Base-by-base conservation (phyloP, 2,113 vertebrate species). In the Piaya cayana region DNA sequence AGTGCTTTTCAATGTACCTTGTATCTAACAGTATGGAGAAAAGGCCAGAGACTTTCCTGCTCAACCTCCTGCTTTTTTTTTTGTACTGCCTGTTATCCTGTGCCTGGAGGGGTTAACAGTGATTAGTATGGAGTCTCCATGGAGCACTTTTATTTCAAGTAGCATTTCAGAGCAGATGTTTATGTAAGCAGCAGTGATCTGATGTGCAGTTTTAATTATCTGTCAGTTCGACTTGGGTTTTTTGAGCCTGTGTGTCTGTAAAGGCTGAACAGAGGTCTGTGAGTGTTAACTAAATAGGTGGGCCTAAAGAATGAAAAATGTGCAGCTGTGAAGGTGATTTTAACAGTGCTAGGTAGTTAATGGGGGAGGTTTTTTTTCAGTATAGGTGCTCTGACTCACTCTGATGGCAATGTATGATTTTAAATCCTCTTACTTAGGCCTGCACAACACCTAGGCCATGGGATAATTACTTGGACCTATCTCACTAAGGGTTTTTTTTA, bases 201-300 rank as follows among this genome's bases (percentile, higher is more conserved):
- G 56, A 84, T 77, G 43, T 74, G 70, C 63, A 59, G 36, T 94
- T 95, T 92, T 72, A 91, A 85, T 82, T 87, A 71, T 86, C 93
- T 93, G 60, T 70, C 82, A 88, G 25, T 87, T 92, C 62, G 93
- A 26, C 43, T 83, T 83, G n/a, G 49, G 53, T 92, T 88, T 86
- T 76, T 80, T 80, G 29, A 88, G 25, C 37, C 30, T 52, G 3
- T 63, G 17, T 86, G 36, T 21, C 30, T 78, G 4, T 45, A 52
- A 71, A 92, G 23, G 34, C 68, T 80, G 37, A 90, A 76, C 32
- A 87, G 55, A 94, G 9, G 27, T 53, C 25, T 86, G 42, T 68
- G 45, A 62, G 55, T 16, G 5, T 64, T 79, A 69, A 71, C 43
- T 71, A 77, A 82, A 76, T 2, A 82, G 27, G 36, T 11, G 56